Percentiles rank a stretch among this genome's conserved stretches.
Evolutionary conservation across 2,888 invertebrate genomes (phyloP).

Genomic region (Drosophila diplacantha): DNA sequence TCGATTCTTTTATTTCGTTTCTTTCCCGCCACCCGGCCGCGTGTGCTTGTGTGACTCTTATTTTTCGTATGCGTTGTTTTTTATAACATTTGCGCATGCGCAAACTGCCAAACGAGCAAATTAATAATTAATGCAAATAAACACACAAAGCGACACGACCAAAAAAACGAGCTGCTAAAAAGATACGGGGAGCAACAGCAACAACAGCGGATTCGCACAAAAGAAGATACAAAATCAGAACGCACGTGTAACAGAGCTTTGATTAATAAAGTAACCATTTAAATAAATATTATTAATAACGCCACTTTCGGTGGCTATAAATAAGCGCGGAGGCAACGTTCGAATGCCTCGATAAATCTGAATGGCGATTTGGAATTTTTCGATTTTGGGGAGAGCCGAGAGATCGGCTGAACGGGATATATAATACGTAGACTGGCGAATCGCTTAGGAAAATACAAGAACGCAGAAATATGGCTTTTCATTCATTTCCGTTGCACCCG

Average conservation of each 20-base stretch:
- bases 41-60: conserved; percentile 16
- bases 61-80: conserved; percentile 51
- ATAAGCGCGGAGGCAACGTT: conserved; percentile 37
- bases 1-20: conserved; percentile 7
- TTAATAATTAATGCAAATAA: conserved; percentile 72
- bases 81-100: conserved; percentile 72
- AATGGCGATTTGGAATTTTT: conserved; percentile 21
- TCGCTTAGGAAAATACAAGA: neutral
- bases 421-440: neutral
- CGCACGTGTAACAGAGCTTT: conserved; percentile 68
- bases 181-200: conserved; percentile 28
- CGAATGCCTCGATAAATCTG: conserved; percentile 19
- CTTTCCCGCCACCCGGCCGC: neutral
- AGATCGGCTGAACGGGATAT: conserved; percentile 8
- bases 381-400: no score
- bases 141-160: conserved; percentile 49
- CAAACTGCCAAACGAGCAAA: conserved; percentile 69
- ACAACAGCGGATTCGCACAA: conserved; percentile 47
- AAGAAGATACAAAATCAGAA: conserved; percentile 60
- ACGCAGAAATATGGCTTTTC: conserved; percentile 24
- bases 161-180: conserved; percentile 55
- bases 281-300: conserved; percentile 61
- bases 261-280: conserved; percentile 60
- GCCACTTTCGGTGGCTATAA: conserved; percentile 43
- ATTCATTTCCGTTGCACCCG: conserved; percentile 37